Evolutionary conservation across 2,888 invertebrate species (phyloP), one percentile per base, ranked within the genome.

Genomic region (Baccha elongata): DNA sequence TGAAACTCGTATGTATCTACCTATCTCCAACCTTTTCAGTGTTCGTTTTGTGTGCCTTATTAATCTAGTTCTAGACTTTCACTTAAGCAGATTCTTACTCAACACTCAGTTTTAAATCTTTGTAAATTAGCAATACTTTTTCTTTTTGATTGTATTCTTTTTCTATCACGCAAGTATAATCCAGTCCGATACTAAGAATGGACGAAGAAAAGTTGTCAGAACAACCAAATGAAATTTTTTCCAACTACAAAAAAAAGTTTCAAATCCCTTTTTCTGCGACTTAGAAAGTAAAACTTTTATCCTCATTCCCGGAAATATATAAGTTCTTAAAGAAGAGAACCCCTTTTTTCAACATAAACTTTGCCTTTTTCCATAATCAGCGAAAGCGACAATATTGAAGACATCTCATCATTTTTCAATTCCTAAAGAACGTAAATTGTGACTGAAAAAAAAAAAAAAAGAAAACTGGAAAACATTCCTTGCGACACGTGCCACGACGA

Each of bases 361-460:
- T 62, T 37, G 29, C 19, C 21, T 46, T 62, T 13, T 26, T 19
- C 7, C 52, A 40, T 44, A 58, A 74, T 80, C 69, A 26, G 29
- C 17, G 50, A 60, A 52, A 32, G 29, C 26, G 62, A 62, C 42
- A 81, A 60, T 69, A 21, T 65, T 81, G 44, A 55, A 48, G 40
- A 53, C 29, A 65, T 64, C 64, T 80, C 69, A 69, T 74, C 80
- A 80, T 74, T 80, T 74, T 65, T 74, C 58, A 80, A 80, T 69
- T 29, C 55, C 1, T n/a, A 42, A 40, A 29, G 13, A 62, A 52
- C 52, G 6, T 32, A 40, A 42, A 68, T 55, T 73, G 67, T 73
- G 73, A 79, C 68, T 67, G 72, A 60, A 72, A 44, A 40, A 29
- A 58, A 15, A 26, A 46, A 37, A 29, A n/a, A n/a, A n/a, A n/a